phyloP scores from a whole-genome alignment of 2,113 vertebrate species.

The Ophiodon elongatus region DNA sequence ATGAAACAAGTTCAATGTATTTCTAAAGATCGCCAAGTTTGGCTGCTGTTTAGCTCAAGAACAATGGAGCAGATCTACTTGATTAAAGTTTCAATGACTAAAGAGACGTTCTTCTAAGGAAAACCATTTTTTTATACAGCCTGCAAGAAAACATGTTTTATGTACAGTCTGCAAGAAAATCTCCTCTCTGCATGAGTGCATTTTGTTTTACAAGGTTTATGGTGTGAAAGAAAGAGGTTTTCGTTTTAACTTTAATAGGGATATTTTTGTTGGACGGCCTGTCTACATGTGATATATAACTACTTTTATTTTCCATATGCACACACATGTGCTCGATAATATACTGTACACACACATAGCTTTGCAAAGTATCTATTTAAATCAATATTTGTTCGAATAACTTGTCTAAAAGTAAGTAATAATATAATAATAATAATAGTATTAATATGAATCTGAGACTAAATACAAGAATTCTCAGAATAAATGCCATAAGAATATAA shows the following conservation, averaged over 20 bases:
- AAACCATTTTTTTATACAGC: slow-evolving; percentile 33
- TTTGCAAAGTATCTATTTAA: background rate
- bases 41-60: slow-evolving; percentile 59
- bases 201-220: background rate
- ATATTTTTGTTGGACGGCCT: background rate
- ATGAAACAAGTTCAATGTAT: slow-evolving; percentile 80
- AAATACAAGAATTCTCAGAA: background rate
- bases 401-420: background rate
- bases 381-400: background rate
- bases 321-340: background rate
- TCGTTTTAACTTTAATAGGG: background rate
- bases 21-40: slow-evolving; percentile 74
- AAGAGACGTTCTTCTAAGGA: slow-evolving; percentile 33
- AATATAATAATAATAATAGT: background rate
- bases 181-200: background rate
- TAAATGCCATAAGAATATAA: background rate
- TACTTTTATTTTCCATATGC: background rate
- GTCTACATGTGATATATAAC: background rate
- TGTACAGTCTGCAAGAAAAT: slow-evolving; percentile 16
- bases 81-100: slow-evolving; percentile 66
- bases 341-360: background rate
- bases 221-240: background rate
- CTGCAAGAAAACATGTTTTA: slow-evolving; percentile 13
- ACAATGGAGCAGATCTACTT: slow-evolving; percentile 59
- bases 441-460: background rate